Conservation (phyloP, 2,888 invertebrate species). For the Platycheirus rosarum region DNA sequence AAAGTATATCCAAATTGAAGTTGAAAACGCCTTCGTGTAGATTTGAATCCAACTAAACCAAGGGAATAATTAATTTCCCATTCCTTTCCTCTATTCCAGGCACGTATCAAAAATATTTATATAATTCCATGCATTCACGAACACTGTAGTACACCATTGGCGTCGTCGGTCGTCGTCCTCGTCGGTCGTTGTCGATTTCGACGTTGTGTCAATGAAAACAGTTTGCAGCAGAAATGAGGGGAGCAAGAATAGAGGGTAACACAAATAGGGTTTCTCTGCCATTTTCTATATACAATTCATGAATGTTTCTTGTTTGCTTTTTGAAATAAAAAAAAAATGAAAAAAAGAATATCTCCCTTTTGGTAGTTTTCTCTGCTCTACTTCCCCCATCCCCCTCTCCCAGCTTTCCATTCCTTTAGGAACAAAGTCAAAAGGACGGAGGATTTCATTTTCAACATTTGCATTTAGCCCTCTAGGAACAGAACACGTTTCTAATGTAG, state of each 20-base stretch:
- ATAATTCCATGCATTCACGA: constrained; percentile 50
- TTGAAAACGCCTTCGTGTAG: constrained; percentile 18
- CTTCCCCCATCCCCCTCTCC: too few species aligned
- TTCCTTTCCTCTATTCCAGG: constrained; percentile 34
- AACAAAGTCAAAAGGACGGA: constrained; percentile 23
- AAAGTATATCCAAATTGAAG: constrained; percentile 18
- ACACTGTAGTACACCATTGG: too few species aligned
- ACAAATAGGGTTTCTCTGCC: constrained; percentile 14
- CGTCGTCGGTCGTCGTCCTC: neutral
- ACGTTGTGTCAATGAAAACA: constrained; percentile 39
- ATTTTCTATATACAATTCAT: constrained; percentile 29
- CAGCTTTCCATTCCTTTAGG: constrained; percentile 21
- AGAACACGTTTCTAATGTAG: constrained; percentile 52
- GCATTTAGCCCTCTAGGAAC: constrained; percentile 52
- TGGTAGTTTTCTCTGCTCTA: constrained; percentile 8
- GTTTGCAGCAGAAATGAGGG: too few species aligned
- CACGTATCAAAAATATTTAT: constrained; percentile 51
- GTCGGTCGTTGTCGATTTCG: neutral
- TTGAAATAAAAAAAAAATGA: too few species aligned
- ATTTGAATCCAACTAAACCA: constrained; percentile 33
- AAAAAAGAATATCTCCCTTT: constrained; percentile 17
- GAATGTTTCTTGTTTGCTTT: constrained; percentile 54
- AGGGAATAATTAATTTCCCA: constrained; percentile 52
- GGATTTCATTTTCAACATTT: constrained; percentile 48
- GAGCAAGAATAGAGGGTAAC: constrained; percentile 9